These are phyloP conservation scores for Ligdia adustata DNA, from an alignment of 2,888 invertebrate species.

Conservation along the genomic window DNA sequence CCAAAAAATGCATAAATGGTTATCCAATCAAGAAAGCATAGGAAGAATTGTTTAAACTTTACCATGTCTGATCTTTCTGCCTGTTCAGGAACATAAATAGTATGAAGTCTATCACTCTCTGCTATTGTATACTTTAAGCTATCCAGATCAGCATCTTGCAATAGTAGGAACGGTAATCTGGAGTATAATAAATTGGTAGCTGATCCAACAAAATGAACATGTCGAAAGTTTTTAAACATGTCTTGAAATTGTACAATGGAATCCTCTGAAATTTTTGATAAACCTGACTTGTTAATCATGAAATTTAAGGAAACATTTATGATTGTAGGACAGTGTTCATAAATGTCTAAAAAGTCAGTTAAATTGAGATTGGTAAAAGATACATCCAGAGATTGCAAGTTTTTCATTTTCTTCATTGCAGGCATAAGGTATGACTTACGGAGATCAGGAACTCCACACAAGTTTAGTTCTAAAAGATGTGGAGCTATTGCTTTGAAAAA, in stretches of 20 bases:
- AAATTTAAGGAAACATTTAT: conserved; percentile 61
- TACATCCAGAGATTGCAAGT: conserved; percentile 58
- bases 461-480: conserved; percentile 53
- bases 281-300: conserved; percentile 43
- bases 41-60: conserved; percentile 43
- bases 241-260: conserved; percentile 49
- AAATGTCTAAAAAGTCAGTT: conserved; percentile 56
- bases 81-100: conserved; percentile 32
- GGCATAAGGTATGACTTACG: conserved; percentile 50
- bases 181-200: conserved; percentile 51
- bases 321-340: conserved; percentile 57
- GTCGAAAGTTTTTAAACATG: conserved; percentile 57
- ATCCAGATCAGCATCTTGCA: conserved; percentile 50
- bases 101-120: conserved; percentile 38
- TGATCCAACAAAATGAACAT: conserved; percentile 63
- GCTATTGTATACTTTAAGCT: conserved; percentile 53
- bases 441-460: conserved; percentile 59
- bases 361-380: conserved; percentile 63
- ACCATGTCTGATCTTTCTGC: conserved; percentile 22
- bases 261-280: conserved; percentile 31
- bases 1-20: conserved; percentile 37
- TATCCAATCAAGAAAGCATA: conserved; percentile 50
- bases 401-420: conserved; percentile 53
- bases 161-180: conserved; percentile 40
- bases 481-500: conserved; percentile 58